These are phyloP conservation scores for Tetramorium bicarinatum DNA, from an alignment of 2,888 invertebrate genomes.

Conservation along the genomic window DNA sequence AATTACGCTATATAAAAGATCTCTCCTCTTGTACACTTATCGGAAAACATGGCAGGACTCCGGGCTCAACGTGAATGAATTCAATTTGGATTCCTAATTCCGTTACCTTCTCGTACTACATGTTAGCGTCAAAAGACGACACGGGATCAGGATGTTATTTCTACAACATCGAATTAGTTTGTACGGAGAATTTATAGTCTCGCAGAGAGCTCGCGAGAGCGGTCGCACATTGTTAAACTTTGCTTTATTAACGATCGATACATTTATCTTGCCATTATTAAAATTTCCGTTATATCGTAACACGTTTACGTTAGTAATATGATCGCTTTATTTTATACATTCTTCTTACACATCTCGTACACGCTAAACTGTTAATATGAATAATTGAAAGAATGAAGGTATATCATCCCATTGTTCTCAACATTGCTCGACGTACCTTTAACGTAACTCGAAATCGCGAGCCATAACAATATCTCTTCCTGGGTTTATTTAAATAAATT, in stretches of 20 bases:
- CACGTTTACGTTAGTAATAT: slow-evolving; percentile 45
- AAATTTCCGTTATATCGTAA: slow-evolving; percentile 44
- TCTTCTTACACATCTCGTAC: slow-evolving; percentile 44
- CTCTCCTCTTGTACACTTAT: slow-evolving; percentile 29
- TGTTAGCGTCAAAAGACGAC: slow-evolving; percentile 60
- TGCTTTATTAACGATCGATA: slow-evolving; percentile 51
- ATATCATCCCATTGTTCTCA: slow-evolving; percentile 12
- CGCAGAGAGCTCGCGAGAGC: slow-evolving; percentile 7
- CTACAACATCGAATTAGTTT: slow-evolving; percentile 37
- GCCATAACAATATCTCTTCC: slow-evolving; percentile 6
- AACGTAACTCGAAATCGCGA: slow-evolving; percentile 40
- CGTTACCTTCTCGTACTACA: slow-evolving; percentile 36
- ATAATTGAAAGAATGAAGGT: slow-evolving; percentile 36
- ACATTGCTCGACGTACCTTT: slow-evolving; percentile 12
- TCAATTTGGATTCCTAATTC: slow-evolving; percentile 49
- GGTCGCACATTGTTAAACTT: slow-evolving; percentile 40
- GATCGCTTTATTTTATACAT: slow-evolving; percentile 53
- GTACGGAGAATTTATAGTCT: background rate
- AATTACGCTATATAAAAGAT: slow-evolving; percentile 39
- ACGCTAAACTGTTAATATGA: slow-evolving; percentile 46
- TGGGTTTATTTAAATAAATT: slow-evolving; percentile 35
- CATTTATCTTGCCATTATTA: slow-evolving; percentile 44
- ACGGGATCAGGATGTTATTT: slow-evolving; percentile 54
- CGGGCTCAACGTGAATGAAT: slow-evolving; percentile 35
- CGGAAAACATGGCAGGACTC: slow-evolving; percentile 37